Evolutionary conservation across 2,797 vertebrate species (phyloP).

Genomic region (Sebastes kiyomatsui): DNA sequence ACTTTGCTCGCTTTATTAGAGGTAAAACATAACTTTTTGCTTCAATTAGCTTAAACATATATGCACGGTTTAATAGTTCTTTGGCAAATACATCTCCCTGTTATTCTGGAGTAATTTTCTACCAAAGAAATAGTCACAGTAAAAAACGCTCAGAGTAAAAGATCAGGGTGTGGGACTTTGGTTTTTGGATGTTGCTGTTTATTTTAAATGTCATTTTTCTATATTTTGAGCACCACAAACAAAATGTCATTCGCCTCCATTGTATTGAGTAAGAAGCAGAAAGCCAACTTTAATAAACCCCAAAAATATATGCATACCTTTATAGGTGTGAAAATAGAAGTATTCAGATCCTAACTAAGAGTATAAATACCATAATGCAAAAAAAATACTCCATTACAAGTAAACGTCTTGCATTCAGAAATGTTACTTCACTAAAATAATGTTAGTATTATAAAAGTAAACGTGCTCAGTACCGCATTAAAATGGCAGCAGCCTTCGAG

Average conservation of each 20-base stretch:
- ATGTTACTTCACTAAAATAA: background rate
- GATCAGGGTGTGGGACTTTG: background rate
- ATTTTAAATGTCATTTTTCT: background rate
- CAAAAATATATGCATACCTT: background rate
- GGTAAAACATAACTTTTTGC: background rate
- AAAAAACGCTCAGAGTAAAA: background rate
- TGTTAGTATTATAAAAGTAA: background rate
- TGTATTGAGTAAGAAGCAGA: background rate
- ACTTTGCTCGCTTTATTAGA: background rate
- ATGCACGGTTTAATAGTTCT: background rate
- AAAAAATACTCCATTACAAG: background rate
- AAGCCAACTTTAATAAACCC: background rate
- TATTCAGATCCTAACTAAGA: background rate
- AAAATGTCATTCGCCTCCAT: background rate
- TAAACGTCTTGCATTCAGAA: background rate
- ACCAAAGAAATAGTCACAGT: background rate
- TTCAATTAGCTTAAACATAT: background rate
- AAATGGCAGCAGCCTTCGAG: background rate
- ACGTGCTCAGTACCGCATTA: background rate
- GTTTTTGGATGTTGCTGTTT: background rate
- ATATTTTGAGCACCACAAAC: background rate
- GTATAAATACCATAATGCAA: background rate
- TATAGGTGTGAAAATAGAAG: background rate
- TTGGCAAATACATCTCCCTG: background rate
- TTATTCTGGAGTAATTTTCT: background rate